phyloP scores from a whole-genome alignment of 2,797 vertebrate species.

The Leptatherina wallacei region DNA sequence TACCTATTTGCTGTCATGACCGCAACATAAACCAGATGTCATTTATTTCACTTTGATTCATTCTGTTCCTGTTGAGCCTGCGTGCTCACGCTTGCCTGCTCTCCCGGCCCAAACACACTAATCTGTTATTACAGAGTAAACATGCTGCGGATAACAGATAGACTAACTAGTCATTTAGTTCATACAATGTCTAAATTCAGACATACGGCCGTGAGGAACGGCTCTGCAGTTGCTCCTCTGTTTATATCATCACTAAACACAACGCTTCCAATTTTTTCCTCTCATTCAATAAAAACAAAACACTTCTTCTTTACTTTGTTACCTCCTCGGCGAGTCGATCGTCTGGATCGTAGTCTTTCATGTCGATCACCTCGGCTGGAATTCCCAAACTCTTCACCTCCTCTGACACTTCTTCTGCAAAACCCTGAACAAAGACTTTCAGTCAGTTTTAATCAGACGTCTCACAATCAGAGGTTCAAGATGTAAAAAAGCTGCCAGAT shows the following conservation, averaged over 20 bases:
- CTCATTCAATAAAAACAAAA: not conserved
- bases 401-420: conserved; percentile 86
- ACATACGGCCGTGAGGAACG: not conserved
- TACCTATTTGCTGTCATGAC: conserved; percentile 5
- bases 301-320: not conserved
- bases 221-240: not conserved
- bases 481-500: not conserved
- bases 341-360: conserved; percentile 93
- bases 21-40: not conserved
- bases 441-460: not conserved
- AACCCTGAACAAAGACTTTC: conserved; percentile 77
- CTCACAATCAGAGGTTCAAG: not conserved
- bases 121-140: not conserved
- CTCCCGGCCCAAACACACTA: not conserved
- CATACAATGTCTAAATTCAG: not conserved
- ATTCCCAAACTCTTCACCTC: conserved; percentile 79
- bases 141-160: not conserved
- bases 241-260: not conserved
- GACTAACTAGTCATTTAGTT: not conserved
- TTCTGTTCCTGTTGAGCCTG: conserved; percentile 14
- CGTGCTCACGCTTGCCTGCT: no score
- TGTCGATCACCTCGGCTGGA: conserved; percentile 82
- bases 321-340: conserved; percentile 92
- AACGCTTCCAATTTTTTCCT: not conserved
- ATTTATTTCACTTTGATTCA: conserved; percentile 34